Evolutionary conservation across 2,888 invertebrate species (phyloP).

Genomic region (Alcis repandata): DNA sequence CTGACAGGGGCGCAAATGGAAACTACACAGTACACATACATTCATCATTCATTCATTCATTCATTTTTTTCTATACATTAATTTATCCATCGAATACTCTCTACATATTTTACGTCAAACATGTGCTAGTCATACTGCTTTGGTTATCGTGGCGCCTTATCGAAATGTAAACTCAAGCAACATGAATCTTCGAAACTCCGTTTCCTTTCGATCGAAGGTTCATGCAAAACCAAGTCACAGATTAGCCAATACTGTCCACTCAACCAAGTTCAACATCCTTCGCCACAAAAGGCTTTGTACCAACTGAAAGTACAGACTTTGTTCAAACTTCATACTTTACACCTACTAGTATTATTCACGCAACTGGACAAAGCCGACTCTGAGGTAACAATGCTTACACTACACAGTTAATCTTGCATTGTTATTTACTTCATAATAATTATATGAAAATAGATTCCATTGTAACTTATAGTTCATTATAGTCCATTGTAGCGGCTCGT

Average conservation of each 20-base stretch:
- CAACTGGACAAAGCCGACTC: constrained; percentile 10
- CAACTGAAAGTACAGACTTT: constrained; percentile 18
- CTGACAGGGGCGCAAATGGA: too few relatives aligned
- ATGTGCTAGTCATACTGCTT: too few relatives aligned
- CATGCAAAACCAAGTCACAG: background rate
- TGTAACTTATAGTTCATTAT: constrained; percentile 9
- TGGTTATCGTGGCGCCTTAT: constrained; percentile 24
- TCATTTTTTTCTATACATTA: too few relatives aligned
- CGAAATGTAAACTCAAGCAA: constrained; percentile 9
- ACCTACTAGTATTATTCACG: constrained; percentile 11
- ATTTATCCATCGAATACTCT: too few relatives aligned
- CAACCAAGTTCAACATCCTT: constrained; percentile 22
- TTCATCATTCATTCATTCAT: too few relatives aligned
- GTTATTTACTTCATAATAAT: constrained; percentile 14
- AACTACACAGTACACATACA: too few relatives aligned
- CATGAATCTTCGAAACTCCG: background rate
- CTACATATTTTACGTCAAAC: too few relatives aligned
- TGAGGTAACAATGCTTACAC: constrained; percentile 19
- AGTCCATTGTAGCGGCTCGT: too few relatives aligned
- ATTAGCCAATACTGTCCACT: background rate
- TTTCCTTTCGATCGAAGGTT: constrained; percentile 15
- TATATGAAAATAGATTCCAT: constrained; percentile 12
- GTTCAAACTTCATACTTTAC: constrained; percentile 9
- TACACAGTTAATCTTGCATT: constrained; percentile 12
- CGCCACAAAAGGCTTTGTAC: constrained; percentile 30